Base-by-base conservation (phyloP, 2,888 invertebrate genomes). In the Pammene fasciana region DNA sequence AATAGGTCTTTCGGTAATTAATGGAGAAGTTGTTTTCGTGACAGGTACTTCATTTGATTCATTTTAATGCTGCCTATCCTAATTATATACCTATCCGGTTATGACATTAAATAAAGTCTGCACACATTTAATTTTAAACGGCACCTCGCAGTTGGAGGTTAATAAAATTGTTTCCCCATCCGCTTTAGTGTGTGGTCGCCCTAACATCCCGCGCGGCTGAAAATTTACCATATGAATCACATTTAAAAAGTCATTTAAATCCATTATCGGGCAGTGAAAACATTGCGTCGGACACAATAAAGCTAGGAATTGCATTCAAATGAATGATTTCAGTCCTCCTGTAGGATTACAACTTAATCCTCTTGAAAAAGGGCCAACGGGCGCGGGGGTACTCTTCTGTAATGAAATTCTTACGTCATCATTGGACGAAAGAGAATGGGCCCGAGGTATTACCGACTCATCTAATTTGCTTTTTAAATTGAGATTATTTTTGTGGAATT, bases 271-370 rank as follows among this genome's bases (percentile, higher is more conserved):
- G 79, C 75, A 76, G 75, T 78, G 79, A 75, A 76, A 78, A 74
- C 76, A 75, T 78, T 79, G 81, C 84, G 85, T 83, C 84, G 78
- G 82, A 82, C 80, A 82, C 86, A 88, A 87, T 87, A 86, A 88
- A 87, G 85, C 86, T 85, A 84, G 83, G 82, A 87, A 87, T 87
- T 84, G 86, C 85, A 89, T 89, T 90, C 86, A 89, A 89, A 91
- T 91, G 85, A 90, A 90, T 88, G 89, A 84, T 89, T 89, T 88
- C 87, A 86, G 86, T 85, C 83, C 87, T 90, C 86, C 87, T 84
- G 81, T 80, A 84, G 89, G 90, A 90, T 92, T 88, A 91, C 86
- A 88, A 88, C 88, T 86, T 90, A 91, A 92, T 91, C 91, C 91
- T 87, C 86, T 90, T 88, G 86, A 87, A 89, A 86, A 84, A 83